phyloP scores from a whole-genome alignment of 2,888 invertebrate species.

The Tholera decimalis region DNA sequence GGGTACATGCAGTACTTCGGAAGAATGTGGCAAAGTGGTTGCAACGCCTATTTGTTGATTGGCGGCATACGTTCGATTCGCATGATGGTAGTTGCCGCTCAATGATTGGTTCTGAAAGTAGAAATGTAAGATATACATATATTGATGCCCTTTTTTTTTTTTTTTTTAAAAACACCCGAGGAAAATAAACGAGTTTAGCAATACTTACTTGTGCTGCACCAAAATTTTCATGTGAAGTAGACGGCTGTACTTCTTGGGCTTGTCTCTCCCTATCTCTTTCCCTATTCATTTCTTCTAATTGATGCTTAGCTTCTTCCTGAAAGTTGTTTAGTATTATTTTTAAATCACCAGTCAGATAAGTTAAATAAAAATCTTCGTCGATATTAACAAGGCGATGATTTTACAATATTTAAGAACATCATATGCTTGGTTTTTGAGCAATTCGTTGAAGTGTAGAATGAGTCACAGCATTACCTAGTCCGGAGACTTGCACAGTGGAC shows the following conservation, averaged over 20 bases:
- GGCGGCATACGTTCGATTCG: constrained; percentile 85
- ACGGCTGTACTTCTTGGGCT: constrained; percentile 81
- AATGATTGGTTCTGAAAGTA: constrained; percentile 78
- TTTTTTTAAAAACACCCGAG: neutral
- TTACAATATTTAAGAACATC: no score
- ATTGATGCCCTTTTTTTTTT: neutral
- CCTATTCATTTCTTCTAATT: constrained; percentile 87
- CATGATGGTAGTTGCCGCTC: constrained; percentile 79
- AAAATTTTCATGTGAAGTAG: constrained; percentile 85
- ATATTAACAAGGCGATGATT: no score
- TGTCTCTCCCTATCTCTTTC: constrained; percentile 81
- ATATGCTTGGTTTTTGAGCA: no score
- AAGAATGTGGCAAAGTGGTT: constrained; percentile 84
- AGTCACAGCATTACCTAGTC: no score
- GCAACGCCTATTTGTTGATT: constrained; percentile 88
- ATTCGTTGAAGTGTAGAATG: no score
- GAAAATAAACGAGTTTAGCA: neutral
- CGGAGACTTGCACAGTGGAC: no score
- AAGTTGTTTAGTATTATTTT: constrained; percentile 20
- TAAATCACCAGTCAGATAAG: neutral
- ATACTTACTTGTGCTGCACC: constrained; percentile 78
- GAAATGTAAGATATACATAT: constrained; percentile 1
- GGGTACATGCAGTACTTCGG: constrained; percentile 74
- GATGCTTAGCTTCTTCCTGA: constrained; percentile 89
- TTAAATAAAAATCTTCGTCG: no score